phyloP scores from a whole-genome alignment of 2,888 invertebrate genomes.

The Tholera decimalis region DNA sequence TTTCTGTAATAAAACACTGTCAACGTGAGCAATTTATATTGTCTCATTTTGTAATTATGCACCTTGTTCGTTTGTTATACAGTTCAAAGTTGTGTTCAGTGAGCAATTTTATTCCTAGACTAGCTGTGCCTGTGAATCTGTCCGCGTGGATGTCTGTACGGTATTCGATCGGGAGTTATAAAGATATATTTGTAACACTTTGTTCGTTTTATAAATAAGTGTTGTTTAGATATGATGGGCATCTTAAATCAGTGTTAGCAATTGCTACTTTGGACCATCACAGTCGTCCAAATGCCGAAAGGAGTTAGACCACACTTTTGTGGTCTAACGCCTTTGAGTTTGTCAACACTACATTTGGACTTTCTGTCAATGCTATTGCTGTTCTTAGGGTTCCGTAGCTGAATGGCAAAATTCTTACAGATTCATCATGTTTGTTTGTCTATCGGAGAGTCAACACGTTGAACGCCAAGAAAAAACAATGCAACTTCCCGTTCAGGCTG shows the following conservation, averaged over 20 bases:
- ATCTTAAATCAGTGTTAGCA: not conserved
- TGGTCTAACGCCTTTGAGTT: too few relatives aligned
- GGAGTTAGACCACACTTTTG: not conserved
- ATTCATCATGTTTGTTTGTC: too few relatives aligned
- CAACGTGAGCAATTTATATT: constrained; percentile 41
- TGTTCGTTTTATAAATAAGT: not conserved
- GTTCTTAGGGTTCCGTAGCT: too few relatives aligned
- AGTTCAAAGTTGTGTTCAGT: constrained; percentile 21
- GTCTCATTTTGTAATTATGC: constrained; percentile 7
- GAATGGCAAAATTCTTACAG: too few relatives aligned
- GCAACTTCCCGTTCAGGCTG: too few relatives aligned
- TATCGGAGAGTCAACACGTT: too few relatives aligned
- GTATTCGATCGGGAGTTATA: constrained; percentile 24
- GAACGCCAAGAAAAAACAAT: too few relatives aligned
- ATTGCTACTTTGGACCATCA: too few relatives aligned
- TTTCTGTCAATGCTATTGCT: too few relatives aligned
- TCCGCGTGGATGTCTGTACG: constrained; percentile 8
- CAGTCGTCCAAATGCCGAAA: not conserved
- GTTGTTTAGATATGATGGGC: not conserved
- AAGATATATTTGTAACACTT: not conserved
- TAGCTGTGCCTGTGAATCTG: constrained; percentile 30
- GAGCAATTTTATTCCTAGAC: constrained; percentile 24
- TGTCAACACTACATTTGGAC: too few relatives aligned
- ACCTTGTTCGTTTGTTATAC: constrained; percentile 12
- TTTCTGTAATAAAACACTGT: constrained; percentile 58